phyloP scores from a whole-genome alignment of 2,113 vertebrate species.

The Gallinago jamesoni region DNA sequence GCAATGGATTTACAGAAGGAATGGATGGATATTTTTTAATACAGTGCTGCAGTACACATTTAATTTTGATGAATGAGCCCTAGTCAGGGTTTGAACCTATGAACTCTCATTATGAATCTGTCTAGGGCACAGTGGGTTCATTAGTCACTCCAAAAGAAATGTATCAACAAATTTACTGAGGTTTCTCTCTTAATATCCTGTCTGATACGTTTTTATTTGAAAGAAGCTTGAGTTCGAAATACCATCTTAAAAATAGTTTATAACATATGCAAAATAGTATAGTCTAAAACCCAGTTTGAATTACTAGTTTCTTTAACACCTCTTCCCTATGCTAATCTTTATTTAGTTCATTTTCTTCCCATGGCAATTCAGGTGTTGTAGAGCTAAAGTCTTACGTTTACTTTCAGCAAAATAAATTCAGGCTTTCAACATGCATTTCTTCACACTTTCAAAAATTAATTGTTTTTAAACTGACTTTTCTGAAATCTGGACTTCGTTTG shows the following conservation, averaged over 20 bases:
- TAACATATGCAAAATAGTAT: not conserved
- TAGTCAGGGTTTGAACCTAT: conserved; percentile 65
- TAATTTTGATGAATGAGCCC: conserved; percentile 71
- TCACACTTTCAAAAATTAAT: not conserved
- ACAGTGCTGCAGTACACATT: conserved; percentile 32
- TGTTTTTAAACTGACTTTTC: not conserved
- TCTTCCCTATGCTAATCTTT: not conserved
- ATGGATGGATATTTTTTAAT: conserved; percentile 54
- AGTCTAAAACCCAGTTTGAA: not conserved
- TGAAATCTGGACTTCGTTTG: not conserved
- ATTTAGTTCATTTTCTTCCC: not conserved
- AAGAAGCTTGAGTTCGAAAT: conserved; percentile 20
- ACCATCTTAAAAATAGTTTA: conserved; percentile 10
- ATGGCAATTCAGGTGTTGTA: not conserved
- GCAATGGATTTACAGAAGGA: conserved; percentile 40
- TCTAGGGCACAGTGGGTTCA: conserved; percentile 65
- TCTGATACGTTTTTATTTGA: conserved; percentile 24
- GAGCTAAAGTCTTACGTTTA: not conserved
- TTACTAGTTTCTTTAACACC: not conserved
- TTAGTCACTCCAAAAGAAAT: conserved; percentile 64
- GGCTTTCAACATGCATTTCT: not conserved
- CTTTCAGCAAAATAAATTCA: not conserved
- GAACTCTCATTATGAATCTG: conserved; percentile 72
- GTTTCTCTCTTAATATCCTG: conserved; percentile 45
- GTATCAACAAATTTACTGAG: conserved; percentile 61